Evolutionary conservation across 2,888 invertebrate species (phyloP).

Genomic region (Chelonus formosanus): DNA sequence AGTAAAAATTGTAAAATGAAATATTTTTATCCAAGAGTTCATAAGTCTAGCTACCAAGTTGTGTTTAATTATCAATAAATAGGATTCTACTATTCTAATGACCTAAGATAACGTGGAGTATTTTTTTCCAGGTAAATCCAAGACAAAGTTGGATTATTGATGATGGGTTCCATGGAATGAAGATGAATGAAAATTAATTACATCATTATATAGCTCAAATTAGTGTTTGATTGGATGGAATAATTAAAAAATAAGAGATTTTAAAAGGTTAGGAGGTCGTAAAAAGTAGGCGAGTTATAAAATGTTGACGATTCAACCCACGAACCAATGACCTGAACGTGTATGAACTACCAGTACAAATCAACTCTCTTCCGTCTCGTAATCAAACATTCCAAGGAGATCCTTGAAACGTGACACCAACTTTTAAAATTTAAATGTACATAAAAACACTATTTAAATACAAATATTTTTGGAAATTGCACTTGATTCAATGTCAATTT

Average conservation of each 20-base stretch:
- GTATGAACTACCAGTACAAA: conserved; percentile 10
- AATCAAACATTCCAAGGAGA: conserved; percentile 21
- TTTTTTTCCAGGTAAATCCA: too few species aligned
- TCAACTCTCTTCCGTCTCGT: conserved; percentile 19
- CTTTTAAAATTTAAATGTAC: background rate
- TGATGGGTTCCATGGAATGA: too few species aligned
- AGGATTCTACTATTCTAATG: too few species aligned
- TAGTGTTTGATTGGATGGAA: background rate
- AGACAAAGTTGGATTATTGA: too few species aligned
- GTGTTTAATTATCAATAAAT: too few species aligned
- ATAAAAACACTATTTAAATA: background rate
- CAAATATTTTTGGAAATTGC: too few species aligned
- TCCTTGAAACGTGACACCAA: conserved; percentile 21
- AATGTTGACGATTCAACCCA: conserved; percentile 20
- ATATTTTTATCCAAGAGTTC: too few species aligned
- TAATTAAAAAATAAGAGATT: background rate
- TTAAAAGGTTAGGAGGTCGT: conserved; percentile 25
- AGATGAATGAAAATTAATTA: background rate
- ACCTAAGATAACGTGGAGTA: too few species aligned
- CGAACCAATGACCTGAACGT: conserved; percentile 25
- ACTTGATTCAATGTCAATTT: too few species aligned
- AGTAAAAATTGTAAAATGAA: too few species aligned
- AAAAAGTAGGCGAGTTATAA: conserved; percentile 16
- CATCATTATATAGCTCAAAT: background rate
- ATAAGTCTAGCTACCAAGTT: too few species aligned